These are phyloP conservation scores for Bilobella aurantiaca DNA, from an alignment of 1,140 invertebrate genomes.

Conservation along the genomic window DNA sequence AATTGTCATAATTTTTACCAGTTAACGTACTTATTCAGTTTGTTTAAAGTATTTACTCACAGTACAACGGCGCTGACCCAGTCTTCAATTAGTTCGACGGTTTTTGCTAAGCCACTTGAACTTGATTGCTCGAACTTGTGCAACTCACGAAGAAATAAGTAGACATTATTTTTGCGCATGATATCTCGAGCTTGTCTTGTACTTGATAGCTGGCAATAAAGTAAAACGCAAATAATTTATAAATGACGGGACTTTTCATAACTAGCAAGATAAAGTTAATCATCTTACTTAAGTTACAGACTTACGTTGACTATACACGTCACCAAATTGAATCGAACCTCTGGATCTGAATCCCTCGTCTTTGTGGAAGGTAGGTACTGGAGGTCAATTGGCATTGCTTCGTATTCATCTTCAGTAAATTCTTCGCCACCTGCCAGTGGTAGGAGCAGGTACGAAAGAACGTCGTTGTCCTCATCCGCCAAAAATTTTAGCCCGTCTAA, in stretches of 20 bases:
- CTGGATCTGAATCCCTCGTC: conserved; percentile 1
- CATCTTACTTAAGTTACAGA: neutral
- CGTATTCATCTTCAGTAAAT: conserved; percentile 16
- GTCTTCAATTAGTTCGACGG: neutral
- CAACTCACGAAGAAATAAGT: conserved; percentile 11
- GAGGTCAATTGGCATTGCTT: conserved; percentile 6
- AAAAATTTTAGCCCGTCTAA: neutral
- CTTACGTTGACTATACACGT: conserved; percentile 1
- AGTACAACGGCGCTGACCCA: neutral
- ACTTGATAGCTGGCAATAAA: conserved; percentile 8
- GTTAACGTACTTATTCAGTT: neutral
- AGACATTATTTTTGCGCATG: conserved; percentile 10
- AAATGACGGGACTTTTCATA: no score
- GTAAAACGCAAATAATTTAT: neutral
- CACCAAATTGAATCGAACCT: conserved; percentile 13
- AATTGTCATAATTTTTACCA: neutral
- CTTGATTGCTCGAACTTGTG: conserved; percentile 11
- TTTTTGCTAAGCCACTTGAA: no score
- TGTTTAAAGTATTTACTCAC: neutral
- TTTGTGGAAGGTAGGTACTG: conserved; percentile 10
- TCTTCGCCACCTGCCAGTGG: conserved; percentile 10
- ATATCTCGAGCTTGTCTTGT: neutral
- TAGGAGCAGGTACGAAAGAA: conserved; percentile 5
- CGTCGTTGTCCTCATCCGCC: neutral
- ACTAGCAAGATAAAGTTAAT: neutral